Percentiles rank a stretch among this genome's conserved stretches.
Evolutionary conservation across 2,888 invertebrate genomes (phyloP).

Genomic region (Heliconius cydno): DNA sequence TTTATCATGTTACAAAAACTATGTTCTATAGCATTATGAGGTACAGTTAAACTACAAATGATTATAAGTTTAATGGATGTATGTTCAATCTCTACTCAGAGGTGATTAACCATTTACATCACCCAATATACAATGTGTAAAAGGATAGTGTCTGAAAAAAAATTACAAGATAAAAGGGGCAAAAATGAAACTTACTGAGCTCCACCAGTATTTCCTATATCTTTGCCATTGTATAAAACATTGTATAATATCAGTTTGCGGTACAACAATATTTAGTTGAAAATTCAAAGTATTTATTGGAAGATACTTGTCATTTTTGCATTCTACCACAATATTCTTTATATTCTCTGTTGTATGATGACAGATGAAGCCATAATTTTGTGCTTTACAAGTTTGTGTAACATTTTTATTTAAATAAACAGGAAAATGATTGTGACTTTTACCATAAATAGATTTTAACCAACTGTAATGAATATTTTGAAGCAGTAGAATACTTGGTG

Average conservation of each 20-base stretch:
- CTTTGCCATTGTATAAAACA: constrained; percentile 90
- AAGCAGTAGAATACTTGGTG: constrained; percentile 64
- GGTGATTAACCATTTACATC: too few species aligned
- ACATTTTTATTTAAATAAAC: constrained; percentile 57
- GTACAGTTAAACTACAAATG: too few species aligned
- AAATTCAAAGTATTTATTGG: constrained; percentile 57
- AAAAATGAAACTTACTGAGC: constrained; percentile 82
- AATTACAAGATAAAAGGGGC: neutral
- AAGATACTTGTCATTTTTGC: constrained; percentile 50
- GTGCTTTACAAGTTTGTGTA: constrained; percentile 41
- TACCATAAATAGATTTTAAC: constrained; percentile 63
- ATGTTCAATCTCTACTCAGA: neutral
- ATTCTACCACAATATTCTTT: constrained; percentile 50
- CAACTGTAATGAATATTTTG: constrained; percentile 70
- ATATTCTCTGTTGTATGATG: constrained; percentile 43
- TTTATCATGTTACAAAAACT: too few species aligned
- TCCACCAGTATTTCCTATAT: constrained; percentile 93
- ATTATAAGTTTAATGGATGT: neutral
- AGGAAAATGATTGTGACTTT: constrained; percentile 64
- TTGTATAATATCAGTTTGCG: constrained; percentile 81
- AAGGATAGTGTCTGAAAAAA: neutral
- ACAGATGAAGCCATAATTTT: constrained; percentile 58
- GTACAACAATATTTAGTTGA: constrained; percentile 70
- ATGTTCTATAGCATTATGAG: too few species aligned
- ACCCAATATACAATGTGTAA: neutral